Evolutionary conservation across 1,140 invertebrate genomes (phyloP).

Genomic region (Bombus polaris): DNA sequence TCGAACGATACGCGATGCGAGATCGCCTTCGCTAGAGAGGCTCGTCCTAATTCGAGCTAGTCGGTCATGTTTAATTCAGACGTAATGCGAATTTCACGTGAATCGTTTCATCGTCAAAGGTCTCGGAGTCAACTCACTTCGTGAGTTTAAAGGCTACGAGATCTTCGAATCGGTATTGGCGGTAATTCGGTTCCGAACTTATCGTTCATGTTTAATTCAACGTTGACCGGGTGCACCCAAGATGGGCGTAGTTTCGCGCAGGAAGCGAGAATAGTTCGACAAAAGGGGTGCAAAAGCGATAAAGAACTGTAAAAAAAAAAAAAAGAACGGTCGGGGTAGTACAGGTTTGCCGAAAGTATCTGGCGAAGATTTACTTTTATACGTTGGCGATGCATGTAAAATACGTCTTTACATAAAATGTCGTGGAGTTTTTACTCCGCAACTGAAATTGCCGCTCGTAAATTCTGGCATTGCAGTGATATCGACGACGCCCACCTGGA

Average conservation of each 20-base stretch:
- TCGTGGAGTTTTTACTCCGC: constrained; percentile 21
- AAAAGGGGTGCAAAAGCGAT: not conserved
- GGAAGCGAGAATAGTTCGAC: not conserved
- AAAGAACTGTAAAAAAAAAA: not conserved
- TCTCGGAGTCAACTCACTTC: constrained; percentile 15
- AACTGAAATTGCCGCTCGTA: constrained; percentile 35
- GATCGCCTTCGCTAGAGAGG: not conserved
- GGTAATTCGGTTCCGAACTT: constrained; percentile 60
- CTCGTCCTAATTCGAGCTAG: constrained; percentile 49
- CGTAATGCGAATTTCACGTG: constrained; percentile 46
- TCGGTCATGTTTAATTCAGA: constrained; percentile 66
- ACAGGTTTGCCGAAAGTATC: too few relatives aligned
- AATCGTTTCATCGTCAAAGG: constrained; percentile 41
- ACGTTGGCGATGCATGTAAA: constrained; percentile 30
- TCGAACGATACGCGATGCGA: constrained; percentile 24
- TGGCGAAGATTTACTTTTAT: constrained; percentile 39
- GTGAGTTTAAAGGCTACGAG: not conserved
- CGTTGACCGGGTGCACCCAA: not conserved
- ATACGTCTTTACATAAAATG: constrained; percentile 41
- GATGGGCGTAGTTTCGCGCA: constrained; percentile 4
- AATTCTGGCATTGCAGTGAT: constrained; percentile 38
- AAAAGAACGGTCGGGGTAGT: not conserved
- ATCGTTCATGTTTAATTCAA: constrained; percentile 67
- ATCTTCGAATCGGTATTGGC: constrained; percentile 23
- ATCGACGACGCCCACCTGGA: constrained; percentile 47